Evolutionary conservation across 2,888 invertebrate genomes (phyloP), one percentile per base, ranked within the genome.

Genomic region (Belgica antarctica): DNA sequence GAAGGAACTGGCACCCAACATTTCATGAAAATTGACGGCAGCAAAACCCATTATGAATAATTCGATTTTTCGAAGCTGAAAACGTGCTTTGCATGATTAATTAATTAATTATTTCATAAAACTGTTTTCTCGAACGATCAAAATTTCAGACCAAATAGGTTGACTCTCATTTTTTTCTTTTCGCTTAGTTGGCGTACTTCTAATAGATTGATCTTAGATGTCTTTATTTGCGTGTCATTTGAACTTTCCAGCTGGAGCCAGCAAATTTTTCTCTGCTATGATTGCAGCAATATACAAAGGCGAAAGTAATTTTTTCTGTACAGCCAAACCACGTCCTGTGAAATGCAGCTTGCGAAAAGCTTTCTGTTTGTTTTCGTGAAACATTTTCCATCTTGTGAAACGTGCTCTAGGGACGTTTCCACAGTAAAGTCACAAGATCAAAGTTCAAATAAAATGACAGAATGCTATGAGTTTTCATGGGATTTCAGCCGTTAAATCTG

Each of bases 321-420:
- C 41, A 15, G 41, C 12, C n/a, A 41, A 41, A 41, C 15, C 41
- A 41, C 41, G 41, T 41, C 41, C 41, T 41, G 41, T 41, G 41
- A 41, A 41, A 41, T 41, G 41, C 41, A 41, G 41, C 10, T 41
- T 41, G 41, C 41, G 41, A 41, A 2, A 12, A 41, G 41, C 41
- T 41, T 41, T 41, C 15, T 41, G 41, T 41, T 41, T 41, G 41
- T 41, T 41, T 41, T 5, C 10, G 2, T n/a, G 2, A 41, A 41
- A n/a, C 41, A 41, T 41, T 41, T 41, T 41, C 41, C 3, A n/a
- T n/a, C 41, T 41, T n/a, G 41, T n/a, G n/a, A n/a, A n/a, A 41
- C 41, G 41, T 41, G 41, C 12, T 15, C 10, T 5, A 10, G n/a
- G 10, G 15, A 41, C n/a, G n/a, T n/a, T n/a, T n/a, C n/a, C n/a